These are phyloP conservation scores for Torymus tubicola DNA, from an alignment of 2,888 invertebrate species.

Conservation along the genomic window DNA sequence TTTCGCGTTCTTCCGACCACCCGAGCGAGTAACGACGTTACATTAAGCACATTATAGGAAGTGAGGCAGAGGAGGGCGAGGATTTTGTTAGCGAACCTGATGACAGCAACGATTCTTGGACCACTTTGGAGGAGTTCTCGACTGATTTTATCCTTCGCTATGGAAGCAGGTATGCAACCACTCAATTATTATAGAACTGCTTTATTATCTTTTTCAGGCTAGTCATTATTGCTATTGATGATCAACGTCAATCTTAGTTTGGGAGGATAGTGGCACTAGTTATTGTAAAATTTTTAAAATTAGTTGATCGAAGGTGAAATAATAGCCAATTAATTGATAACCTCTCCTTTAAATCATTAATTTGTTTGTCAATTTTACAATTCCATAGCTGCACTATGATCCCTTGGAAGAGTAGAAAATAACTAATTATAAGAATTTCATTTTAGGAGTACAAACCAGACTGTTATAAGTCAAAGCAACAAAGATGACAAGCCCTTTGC, in stretches of 20 bases:
- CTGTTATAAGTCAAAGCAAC: conserved; percentile 30
- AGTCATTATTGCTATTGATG: neutral
- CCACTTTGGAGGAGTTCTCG: conserved; percentile 87
- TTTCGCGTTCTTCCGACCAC: conserved; percentile 53
- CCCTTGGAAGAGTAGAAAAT: neutral
- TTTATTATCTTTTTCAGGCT: conserved; percentile 30
- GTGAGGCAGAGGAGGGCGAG: conserved; percentile 85
- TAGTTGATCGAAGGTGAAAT: neutral
- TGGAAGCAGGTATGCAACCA: conserved; percentile 79
- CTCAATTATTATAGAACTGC: conserved; percentile 13
- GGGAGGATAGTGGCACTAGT: conserved; percentile 48
- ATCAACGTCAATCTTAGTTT: neutral
- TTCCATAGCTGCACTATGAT: conserved; percentile 40
- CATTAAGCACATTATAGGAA: conserved; percentile 77
- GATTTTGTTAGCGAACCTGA: conserved; percentile 82
- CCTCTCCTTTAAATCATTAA: neutral
- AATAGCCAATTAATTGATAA: neutral
- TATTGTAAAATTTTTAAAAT: conserved; percentile 48
- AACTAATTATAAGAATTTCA: conserved; percentile 37
- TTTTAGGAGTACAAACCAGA: conserved; percentile 51
- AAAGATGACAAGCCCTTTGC: conserved; percentile 85
- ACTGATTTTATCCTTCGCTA: conserved; percentile 88
- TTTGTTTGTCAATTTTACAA: conserved; percentile 32
- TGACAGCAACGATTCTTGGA: conserved; percentile 90
- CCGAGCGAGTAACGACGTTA: conserved; percentile 58